These are phyloP conservation scores for Melanotaenia parkinsoni DNA, from an alignment of 2,797 vertebrate genomes.

Conservation along the genomic window DNA sequence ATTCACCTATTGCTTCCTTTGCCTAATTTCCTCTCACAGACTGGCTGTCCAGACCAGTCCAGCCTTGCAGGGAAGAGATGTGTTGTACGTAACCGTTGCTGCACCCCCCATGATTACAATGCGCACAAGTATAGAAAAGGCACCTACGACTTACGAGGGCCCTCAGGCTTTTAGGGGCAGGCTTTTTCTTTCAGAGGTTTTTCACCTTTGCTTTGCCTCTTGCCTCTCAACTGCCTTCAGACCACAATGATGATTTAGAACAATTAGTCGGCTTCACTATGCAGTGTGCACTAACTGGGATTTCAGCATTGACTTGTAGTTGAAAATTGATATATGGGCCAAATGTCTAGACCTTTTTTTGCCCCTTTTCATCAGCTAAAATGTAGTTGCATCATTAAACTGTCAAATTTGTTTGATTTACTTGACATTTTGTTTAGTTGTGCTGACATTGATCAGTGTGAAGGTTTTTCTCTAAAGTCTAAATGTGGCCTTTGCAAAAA, in stretches of 20 bases:
- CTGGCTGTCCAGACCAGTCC: slow-evolving; percentile 46
- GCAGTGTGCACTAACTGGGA: neutral
- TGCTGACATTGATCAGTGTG: neutral
- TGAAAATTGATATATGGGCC: neutral
- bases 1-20: slow-evolving; percentile 14
- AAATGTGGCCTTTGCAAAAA: neutral
- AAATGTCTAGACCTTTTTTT: neutral
- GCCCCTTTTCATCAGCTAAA: neutral
- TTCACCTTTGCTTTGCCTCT: slow-evolving; percentile 56
- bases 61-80: slow-evolving; percentile 52
- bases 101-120: slow-evolving; percentile 62
- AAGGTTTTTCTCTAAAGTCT: neutral
- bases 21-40: slow-evolving; percentile 21
- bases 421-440: neutral
- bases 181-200: slow-evolving; percentile 36
- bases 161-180: slow-evolving; percentile 30
- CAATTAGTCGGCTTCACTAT: slow-evolving; percentile 34
- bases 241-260: slow-evolving; percentile 49
- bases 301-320: neutral
- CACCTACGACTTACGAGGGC: slow-evolving; percentile 57
- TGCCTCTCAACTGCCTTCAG: slow-evolving; percentile 44
- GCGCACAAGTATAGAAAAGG: slow-evolving; percentile 60
- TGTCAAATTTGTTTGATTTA: neutral
- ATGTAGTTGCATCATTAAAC: neutral
- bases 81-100: slow-evolving; percentile 41